These are phyloP conservation scores for Ectropis grisescens DNA, from an alignment of 1,140 invertebrate species.

Conservation along the genomic window DNA sequence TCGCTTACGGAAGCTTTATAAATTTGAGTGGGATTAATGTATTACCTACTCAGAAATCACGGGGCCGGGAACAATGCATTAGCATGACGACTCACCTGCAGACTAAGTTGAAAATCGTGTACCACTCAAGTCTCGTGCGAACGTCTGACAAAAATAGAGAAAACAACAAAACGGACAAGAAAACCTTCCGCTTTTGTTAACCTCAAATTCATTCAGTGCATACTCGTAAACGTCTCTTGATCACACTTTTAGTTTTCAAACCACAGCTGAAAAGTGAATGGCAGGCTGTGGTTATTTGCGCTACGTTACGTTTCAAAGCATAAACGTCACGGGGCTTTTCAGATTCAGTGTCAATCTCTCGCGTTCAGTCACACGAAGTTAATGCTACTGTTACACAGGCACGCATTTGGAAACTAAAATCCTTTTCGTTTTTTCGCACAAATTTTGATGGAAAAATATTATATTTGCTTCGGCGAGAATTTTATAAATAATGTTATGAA, in stretches of 20 bases:
- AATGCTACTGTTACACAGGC: constrained; percentile 16
- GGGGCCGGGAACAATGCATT: constrained; percentile 29
- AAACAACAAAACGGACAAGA: constrained; percentile 40
- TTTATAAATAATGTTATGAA: no score
- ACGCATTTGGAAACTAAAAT: no score
- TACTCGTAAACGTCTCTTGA: no score
- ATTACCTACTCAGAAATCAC: background rate
- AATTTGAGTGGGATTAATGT: no score
- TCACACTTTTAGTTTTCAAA: no score
- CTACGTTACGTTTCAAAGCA: constrained; percentile 20
- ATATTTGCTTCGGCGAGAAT: no score
- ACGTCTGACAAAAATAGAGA: constrained; percentile 28
- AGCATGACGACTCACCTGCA: constrained; percentile 41
- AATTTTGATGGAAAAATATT: no score
- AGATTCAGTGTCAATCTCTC: constrained; percentile 27
- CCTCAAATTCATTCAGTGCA: no score
- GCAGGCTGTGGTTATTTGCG: no score
- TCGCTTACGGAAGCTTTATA: no score
- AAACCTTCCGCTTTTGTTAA: constrained; percentile 24
- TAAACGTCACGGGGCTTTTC: constrained; percentile 17
- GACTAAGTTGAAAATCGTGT: constrained; percentile 64
- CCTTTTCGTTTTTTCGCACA: no score
- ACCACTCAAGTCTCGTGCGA: constrained; percentile 35
- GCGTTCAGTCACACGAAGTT: constrained; percentile 16
- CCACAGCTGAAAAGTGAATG: no score